Conservation (phyloP, 2,797 vertebrate species). For the Betta splendens region DNA sequence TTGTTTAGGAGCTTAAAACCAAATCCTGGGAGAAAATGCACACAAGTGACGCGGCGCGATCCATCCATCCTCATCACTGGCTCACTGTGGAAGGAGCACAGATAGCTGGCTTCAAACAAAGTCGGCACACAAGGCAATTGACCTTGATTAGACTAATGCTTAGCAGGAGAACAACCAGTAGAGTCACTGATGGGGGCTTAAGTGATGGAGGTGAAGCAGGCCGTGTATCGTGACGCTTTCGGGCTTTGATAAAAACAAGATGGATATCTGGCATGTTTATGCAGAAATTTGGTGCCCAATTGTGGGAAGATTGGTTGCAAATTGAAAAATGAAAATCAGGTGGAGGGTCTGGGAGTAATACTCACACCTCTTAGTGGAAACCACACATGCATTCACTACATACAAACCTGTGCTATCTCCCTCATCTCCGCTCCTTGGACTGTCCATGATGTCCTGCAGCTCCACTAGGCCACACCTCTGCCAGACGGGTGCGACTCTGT, state of each 20-base stretch:
- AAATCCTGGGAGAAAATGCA: constrained; percentile 27
- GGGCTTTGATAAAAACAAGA: constrained; percentile 82
- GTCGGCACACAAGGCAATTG: constrained; percentile 32
- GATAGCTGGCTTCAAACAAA: constrained; percentile 52
- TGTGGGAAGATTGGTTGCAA: constrained; percentile 82
- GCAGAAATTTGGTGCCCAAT: constrained; percentile 79
- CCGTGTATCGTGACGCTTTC: constrained; percentile 49
- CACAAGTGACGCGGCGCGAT: constrained; percentile 25
- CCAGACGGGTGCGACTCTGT: constrained; percentile 35
- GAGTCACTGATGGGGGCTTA: constrained; percentile 45
- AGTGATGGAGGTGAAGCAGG: constrained; percentile 42
- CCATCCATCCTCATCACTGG: constrained; percentile 67
- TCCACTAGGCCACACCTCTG: constrained; percentile 19
- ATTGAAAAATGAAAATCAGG: constrained; percentile 86
- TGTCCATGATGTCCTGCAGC: constrained; percentile 9
- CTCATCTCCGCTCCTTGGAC: constrained; percentile 18
- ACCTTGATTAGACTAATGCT: constrained; percentile 79
- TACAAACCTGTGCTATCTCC: constrained; percentile 21
- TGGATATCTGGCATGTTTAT: constrained; percentile 83
- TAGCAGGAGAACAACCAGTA: constrained; percentile 49
- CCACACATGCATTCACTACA: constrained; percentile 42
- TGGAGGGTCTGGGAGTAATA: constrained; percentile 71
- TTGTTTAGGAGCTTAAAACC: background rate
- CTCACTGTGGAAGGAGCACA: constrained; percentile 35
- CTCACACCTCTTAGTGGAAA: constrained; percentile 49